Evolutionary conservation across 2,888 invertebrate genomes (phyloP), one percentile per base, ranked within the genome.

Genomic region (Arenicola marina): DNA sequence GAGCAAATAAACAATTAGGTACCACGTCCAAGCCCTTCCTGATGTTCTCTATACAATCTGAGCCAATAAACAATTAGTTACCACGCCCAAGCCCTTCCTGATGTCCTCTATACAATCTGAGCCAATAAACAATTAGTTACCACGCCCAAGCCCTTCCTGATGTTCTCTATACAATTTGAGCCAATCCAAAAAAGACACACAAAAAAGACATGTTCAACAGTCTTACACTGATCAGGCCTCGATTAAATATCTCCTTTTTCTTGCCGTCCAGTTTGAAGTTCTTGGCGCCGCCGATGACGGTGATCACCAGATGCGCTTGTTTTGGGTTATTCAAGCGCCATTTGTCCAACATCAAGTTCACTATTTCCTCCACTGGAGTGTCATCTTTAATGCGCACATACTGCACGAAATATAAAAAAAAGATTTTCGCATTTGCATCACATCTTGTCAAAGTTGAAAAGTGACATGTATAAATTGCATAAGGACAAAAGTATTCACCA

Each of bases 241-340:
- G 72, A 51, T 78, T 77, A 69, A 84, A 84, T 24, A 78, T 76
- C 33, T 80, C 80, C 60, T 83, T 79, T 75, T 81, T 81, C 61
- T 78, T 75, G 1, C 80, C 81, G 67, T 82, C 81, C 43, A 84
- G 76, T 46, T 79, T 79, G 72, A 84, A 84, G 72, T 83, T 83
- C 65, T 83, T 82, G 24, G 83, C 83, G 2, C 84, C 84, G 18
- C 84, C 84, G 32, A 83, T 79, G 4, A 84, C 82, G 2, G 84
- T 83, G 59, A 84, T 83, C 59, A 83, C 81, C 26, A 84, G 75
- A 63, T 79, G 76, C 0, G 84, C 83, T 21, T 73, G 73, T 15
- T 74, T 53, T 0, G 83, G 83, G 7, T 82, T 76, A 74, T 77
- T 73, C 65, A 84, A 78, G 51, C 71, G 70, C 84, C 84, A 84